phyloP scores from a whole-genome alignment of 2,888 invertebrate genomes.

The Podotricha telesiphe region DNA sequence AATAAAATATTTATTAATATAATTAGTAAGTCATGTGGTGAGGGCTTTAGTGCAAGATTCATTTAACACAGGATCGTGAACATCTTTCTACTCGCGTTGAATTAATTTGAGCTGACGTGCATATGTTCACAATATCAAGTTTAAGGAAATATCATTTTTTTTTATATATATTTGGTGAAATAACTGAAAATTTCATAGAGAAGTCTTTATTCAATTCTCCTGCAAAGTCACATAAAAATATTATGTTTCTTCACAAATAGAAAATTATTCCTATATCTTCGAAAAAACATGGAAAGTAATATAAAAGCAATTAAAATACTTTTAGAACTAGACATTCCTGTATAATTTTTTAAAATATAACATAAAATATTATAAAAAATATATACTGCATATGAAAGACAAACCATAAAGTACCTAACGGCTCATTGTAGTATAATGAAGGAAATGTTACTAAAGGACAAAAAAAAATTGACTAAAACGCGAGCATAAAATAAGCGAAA shows the following conservation, averaged over 20 bases:
- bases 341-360: too few relatives aligned
- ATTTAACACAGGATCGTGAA: constrained; percentile 41
- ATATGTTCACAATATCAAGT: constrained; percentile 33
- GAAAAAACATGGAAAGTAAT: too few relatives aligned
- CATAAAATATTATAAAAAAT: too few relatives aligned
- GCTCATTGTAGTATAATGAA: constrained; percentile 6
- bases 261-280: too few relatives aligned
- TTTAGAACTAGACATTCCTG: too few relatives aligned
- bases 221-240: too few relatives aligned
- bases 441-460: constrained; percentile 1
- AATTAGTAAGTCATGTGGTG: constrained; percentile 24
- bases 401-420: not conserved
- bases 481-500: constrained; percentile 31
- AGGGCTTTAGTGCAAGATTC: constrained; percentile 38
- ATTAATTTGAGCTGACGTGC: constrained; percentile 44
- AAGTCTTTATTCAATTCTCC: too few relatives aligned
- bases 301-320: too few relatives aligned
- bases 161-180: too few relatives aligned
- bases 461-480: constrained; percentile 29
- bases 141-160: not conserved
- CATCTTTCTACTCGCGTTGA: constrained; percentile 44
- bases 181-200: too few relatives aligned
- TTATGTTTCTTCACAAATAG: too few relatives aligned
- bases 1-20: not conserved
- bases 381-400: not conserved